Evolutionary conservation across 2,888 invertebrate species (phyloP).

Genomic region (Leucania comma): DNA sequence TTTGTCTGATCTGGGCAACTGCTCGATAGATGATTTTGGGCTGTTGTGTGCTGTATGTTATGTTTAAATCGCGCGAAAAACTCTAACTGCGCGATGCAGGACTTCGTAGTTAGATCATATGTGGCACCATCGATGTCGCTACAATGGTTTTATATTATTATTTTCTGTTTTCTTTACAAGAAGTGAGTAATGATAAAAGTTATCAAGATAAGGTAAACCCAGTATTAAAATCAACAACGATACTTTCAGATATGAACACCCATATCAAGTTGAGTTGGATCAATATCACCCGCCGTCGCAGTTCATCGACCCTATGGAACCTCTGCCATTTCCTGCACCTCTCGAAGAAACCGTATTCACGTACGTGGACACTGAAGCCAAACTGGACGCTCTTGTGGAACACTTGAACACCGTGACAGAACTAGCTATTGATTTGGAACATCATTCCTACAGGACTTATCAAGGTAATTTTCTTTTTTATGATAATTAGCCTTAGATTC

Average conservation of each 20-base stretch:
- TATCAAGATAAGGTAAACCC: background rate
- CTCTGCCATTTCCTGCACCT: conserved; percentile 77
- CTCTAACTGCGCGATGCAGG: too few species aligned
- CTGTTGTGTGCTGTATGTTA: too few species aligned
- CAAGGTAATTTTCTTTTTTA: conserved; percentile 91
- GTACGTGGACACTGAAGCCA: conserved; percentile 92
- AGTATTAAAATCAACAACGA: background rate
- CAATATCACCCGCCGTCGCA: conserved; percentile 92
- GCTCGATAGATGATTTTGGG: too few species aligned
- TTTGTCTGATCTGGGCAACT: too few species aligned
- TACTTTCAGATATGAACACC: conserved; percentile 94
- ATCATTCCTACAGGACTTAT: conserved; percentile 97
- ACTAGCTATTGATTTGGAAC: conserved; percentile 97
- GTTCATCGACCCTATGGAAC: conserved; percentile 85
- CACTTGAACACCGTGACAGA: conserved; percentile 93
- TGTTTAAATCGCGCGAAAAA: too few species aligned
- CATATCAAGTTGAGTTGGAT: conserved; percentile 96
- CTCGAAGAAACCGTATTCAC: conserved; percentile 92
- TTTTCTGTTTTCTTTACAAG: background rate
- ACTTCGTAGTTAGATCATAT: too few species aligned
- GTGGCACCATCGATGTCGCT: too few species aligned
- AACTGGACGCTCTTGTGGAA: conserved; percentile 92
- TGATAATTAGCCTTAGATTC: background rate
- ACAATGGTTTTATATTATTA: too few species aligned
- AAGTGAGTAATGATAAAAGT: background rate